phyloP scores from a whole-genome alignment of 2,113 vertebrate species.

The Platysteira castanea region DNA sequence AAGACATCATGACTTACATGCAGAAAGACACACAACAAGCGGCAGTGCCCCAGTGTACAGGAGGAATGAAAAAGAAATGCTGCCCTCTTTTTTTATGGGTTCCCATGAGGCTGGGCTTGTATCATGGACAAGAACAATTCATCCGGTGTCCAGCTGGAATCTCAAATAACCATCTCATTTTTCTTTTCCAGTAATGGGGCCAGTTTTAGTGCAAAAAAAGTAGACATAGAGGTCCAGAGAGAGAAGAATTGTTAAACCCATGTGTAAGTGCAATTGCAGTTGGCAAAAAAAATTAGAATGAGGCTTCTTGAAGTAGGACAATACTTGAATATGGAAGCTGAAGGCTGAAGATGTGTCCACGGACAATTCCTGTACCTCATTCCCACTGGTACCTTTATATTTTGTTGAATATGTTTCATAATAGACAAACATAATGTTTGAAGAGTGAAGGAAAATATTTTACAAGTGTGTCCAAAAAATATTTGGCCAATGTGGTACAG shows the following conservation, averaged over 20 bases:
- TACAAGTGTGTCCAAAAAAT: not conserved
- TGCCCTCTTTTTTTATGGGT: not conserved
- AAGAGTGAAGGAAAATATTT: not conserved
- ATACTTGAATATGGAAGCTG: not conserved
- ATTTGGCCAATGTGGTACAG: not conserved
- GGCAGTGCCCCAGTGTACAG: not conserved
- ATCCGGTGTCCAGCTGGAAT: not conserved
- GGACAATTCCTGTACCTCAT: not conserved
- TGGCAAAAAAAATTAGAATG: not conserved
- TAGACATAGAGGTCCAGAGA: not conserved
- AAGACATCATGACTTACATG: not conserved
- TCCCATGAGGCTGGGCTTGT: not conserved
- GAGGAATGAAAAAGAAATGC: not conserved
- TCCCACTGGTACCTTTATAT: not conserved
- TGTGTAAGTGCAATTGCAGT: not conserved
- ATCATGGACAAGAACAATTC: conserved; percentile 5
- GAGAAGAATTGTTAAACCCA: not conserved
- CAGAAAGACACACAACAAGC: not conserved
- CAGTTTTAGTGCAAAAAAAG: not conserved
- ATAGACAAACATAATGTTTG: not conserved
- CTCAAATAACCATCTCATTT: conserved; percentile 11
- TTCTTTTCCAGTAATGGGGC: not conserved
- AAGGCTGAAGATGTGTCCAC: not conserved
- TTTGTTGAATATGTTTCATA: not conserved
- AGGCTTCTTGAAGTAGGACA: not conserved